A percentile compares a stretch with the other conserved stretches of the same genome.
Evolutionary conservation across 2,888 invertebrate species (phyloP).

Genomic region (Caradrina kadenii): DNA sequence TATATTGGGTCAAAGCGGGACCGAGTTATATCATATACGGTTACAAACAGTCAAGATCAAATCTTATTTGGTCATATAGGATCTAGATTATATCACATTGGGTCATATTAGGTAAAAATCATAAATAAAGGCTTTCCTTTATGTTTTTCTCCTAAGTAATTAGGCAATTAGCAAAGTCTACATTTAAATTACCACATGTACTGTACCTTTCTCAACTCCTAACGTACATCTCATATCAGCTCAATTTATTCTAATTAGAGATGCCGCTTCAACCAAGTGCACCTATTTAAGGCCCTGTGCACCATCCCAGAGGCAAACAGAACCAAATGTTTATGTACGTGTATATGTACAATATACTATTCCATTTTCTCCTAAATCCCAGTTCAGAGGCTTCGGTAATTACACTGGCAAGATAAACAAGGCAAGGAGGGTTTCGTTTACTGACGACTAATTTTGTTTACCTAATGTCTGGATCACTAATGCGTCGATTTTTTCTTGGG

Average conservation of each 20-base stretch:
- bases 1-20: too few relatives aligned
- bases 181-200: not conserved
- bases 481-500: conserved; percentile 71
- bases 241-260: conserved; percentile 8
- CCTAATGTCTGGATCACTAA: conserved; percentile 75
- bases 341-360: conserved; percentile 26
- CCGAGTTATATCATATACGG: too few relatives aligned
- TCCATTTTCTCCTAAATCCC: conserved; percentile 54
- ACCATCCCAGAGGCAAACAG: conserved; percentile 3
- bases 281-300: conserved; percentile 12
- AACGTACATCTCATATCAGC: not conserved
- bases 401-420: conserved; percentile 73
- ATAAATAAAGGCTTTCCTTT: too few relatives aligned
- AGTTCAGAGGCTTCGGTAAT: conserved; percentile 66
- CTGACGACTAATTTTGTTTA: conserved; percentile 79
- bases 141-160: too few relatives aligned
- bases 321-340: conserved; percentile 1
- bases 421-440: conserved; percentile 74
- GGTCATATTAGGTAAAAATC: too few relatives aligned
- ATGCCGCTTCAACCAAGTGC: not conserved
- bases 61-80: too few relatives aligned
- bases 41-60: too few relatives aligned
- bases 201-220: not conserved
- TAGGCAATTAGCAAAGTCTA: not conserved
- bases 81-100: too few relatives aligned